phyloP scores from a whole-genome alignment of 2,797 vertebrate genomes.

The Threskiornis aethiopicus region DNA sequence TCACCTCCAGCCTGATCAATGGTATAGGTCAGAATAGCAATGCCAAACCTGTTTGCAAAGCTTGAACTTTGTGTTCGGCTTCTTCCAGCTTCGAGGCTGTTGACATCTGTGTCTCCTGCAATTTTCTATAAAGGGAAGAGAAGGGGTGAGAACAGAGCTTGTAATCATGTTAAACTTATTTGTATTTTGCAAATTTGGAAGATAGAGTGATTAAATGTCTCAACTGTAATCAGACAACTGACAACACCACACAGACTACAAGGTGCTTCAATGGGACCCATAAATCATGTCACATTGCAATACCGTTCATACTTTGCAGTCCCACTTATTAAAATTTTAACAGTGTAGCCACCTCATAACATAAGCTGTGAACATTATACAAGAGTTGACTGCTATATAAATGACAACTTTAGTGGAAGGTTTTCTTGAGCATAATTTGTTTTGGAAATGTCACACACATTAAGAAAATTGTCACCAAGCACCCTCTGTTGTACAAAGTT shows the following conservation, averaged over 20 bases:
- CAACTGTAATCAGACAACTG: not conserved
- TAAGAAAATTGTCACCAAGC: constrained; percentile 69
- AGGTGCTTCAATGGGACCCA: constrained; percentile 20
- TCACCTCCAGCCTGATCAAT: not conserved
- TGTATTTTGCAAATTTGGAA: not conserved
- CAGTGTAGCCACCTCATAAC: not conserved
- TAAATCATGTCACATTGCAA: not conserved
- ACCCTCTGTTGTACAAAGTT: constrained; percentile 73
- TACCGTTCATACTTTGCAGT: constrained; percentile 3
- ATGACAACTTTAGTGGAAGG: constrained; percentile 41
- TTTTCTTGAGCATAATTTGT: constrained; percentile 58
- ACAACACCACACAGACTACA: not conserved
- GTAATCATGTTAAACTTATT: not conserved
- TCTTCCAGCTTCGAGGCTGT: constrained; percentile 94
- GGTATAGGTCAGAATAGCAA: not conserved
- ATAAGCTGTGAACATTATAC: constrained; percentile 7
- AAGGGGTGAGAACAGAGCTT: constrained; percentile 35
- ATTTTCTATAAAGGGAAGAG: constrained; percentile 79
- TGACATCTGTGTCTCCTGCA: constrained; percentile 94
- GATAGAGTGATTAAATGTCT: not conserved
- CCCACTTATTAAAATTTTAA: constrained; percentile 46
- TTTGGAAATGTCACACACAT: constrained; percentile 67
- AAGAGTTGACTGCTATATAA: constrained; percentile 45
- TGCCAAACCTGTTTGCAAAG: constrained; percentile 91
- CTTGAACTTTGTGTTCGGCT: constrained; percentile 92